Percentiles rank a stretch among this genome's conserved stretches.
Evolutionary conservation across 2,113 vertebrate species (phyloP).

Genomic region (Pluvianellus socialis): DNA sequence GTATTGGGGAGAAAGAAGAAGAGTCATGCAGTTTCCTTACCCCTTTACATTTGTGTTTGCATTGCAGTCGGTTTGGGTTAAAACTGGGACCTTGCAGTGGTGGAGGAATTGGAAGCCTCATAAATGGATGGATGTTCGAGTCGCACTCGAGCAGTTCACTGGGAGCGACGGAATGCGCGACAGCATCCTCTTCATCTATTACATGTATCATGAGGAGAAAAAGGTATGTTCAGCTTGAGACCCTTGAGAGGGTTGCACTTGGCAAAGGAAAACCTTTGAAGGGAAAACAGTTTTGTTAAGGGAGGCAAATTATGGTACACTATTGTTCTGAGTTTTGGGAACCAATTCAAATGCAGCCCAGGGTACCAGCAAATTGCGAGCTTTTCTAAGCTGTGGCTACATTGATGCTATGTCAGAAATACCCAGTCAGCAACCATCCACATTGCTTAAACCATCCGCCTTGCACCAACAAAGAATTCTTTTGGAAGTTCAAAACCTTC

Average conservation of each 20-base stretch:
- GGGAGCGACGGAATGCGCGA: conserved; percentile 88
- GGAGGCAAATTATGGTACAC: neutral
- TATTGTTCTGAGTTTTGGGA: neutral
- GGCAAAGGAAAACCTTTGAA: neutral
- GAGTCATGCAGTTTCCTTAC: neutral
- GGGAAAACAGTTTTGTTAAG: neutral
- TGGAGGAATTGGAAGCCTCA: conserved; percentile 96
- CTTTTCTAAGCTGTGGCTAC: neutral
- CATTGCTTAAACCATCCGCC: neutral
- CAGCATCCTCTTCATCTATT: conserved; percentile 96
- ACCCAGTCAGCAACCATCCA: neutral
- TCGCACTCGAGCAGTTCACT: conserved; percentile 93
- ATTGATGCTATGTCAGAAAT: neutral
- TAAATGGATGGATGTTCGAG: conserved; percentile 92
- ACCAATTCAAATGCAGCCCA: neutral
- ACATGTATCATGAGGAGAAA: conserved; percentile 90
- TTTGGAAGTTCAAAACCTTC: neutral
- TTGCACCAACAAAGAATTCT: neutral
- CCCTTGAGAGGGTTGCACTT: neutral
- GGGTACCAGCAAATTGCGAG: neutral
- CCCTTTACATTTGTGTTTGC: neutral
- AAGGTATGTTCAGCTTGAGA: conserved; percentile 77
- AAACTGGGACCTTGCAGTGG: conserved; percentile 94
- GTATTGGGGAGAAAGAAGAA: neutral
- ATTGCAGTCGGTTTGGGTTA: conserved; percentile 94